Conservation (phyloP, 53 echinoderm and acorn worm species). For the Paracentrotus lividus region DNA sequence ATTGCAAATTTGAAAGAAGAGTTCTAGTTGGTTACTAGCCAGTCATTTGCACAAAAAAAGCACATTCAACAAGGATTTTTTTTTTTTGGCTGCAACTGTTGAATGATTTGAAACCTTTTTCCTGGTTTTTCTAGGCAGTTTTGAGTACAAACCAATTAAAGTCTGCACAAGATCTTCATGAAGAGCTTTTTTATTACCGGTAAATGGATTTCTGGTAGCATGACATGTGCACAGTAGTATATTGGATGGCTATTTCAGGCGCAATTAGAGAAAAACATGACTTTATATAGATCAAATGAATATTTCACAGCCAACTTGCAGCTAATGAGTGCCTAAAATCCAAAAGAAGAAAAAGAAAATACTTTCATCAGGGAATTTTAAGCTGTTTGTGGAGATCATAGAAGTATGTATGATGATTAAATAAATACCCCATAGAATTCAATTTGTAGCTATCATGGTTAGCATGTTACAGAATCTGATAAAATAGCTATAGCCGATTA, state of each 20-base stretch:
- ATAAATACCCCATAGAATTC: neutral
- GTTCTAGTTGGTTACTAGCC: no score
- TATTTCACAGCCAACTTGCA: neutral
- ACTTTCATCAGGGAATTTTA: neutral
- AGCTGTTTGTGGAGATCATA: neutral
- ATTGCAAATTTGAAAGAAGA: no score
- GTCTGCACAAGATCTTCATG: no score
- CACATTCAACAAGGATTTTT: no score
- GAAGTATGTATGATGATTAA: neutral
- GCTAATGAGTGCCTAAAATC: neutral
- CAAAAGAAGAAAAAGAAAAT: neutral
- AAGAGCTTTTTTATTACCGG: no score
- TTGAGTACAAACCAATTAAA: neutral
- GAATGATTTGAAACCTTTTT: no score
- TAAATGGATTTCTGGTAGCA: neutral
- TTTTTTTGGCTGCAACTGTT: no score
- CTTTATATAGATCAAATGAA: neutral
- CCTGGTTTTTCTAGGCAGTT: no score
- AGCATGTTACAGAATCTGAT: neutral
- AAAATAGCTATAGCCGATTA: neutral
- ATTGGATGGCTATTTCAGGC: neutral
- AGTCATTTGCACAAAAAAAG: no score
- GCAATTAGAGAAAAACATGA: no score
- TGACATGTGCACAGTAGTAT: neutral
- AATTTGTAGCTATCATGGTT: neutral